Evolutionary conservation across 92 coral and sea anemone species (phyloP).

Genomic region (Isaurus tuberculatus): DNA sequence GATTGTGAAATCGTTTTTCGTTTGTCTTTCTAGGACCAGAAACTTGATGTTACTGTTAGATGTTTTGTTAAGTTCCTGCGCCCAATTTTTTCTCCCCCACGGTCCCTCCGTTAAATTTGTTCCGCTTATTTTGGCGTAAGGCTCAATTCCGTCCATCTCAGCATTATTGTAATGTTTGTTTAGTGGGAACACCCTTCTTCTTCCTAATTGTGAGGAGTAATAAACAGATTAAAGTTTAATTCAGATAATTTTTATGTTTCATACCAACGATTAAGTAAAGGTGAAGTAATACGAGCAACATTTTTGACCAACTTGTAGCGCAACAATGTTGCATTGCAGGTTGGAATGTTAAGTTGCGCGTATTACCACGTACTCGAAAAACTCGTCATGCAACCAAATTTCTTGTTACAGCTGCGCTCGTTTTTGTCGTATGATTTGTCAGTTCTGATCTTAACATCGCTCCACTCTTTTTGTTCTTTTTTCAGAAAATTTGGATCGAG

Average conservation of each 20-base stretch:
- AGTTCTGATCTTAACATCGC: too few relatives aligned
- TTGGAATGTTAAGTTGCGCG: too few relatives aligned
- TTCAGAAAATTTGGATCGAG: too few relatives aligned
- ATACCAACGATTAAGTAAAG: too few relatives aligned
- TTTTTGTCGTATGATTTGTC: too few relatives aligned
- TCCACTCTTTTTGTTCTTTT: too few relatives aligned
- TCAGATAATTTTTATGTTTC: neutral
- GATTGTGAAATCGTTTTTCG: constrained; percentile 1
- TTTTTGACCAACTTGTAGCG: too few relatives aligned
- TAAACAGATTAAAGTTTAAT: neutral
- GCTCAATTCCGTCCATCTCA: constrained; percentile 30
- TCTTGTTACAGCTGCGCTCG: too few relatives aligned
- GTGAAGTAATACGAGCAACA: too few relatives aligned
- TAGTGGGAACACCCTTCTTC: constrained; percentile 34
- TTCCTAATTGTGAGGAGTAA: constrained; percentile 1
- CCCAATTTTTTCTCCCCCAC: constrained; percentile 31
- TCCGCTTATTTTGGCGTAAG: neutral
- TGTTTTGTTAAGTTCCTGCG: neutral
- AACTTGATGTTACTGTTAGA: neutral
- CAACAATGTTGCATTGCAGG: too few relatives aligned
- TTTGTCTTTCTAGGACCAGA: neutral
- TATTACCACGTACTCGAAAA: too few relatives aligned
- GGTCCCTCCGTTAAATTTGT: constrained; percentile 20
- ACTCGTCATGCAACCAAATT: too few relatives aligned
- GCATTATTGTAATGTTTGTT: neutral